Conservation (phyloP, 2,113 vertebrate genomes). For the Puma concolor region DNA sequence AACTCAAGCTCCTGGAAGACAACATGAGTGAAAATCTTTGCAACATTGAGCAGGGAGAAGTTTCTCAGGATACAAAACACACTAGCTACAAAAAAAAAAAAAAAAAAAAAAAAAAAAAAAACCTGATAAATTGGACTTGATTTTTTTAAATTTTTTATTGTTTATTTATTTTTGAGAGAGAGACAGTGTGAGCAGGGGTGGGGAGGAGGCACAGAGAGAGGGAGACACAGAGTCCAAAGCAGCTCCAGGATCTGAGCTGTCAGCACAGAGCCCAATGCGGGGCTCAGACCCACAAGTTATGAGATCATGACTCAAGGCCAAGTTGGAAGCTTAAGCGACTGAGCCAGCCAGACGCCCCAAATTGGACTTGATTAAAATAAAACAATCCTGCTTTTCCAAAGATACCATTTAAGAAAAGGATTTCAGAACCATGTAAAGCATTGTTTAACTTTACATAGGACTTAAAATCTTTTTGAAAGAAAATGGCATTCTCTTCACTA, state of each 20-base stretch:
- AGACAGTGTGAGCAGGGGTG: too few relatives aligned
- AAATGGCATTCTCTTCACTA: neutral
- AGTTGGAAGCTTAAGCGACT: too few relatives aligned
- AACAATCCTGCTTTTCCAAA: constrained; percentile 14
- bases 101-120: neutral
- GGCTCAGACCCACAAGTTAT: too few relatives aligned
- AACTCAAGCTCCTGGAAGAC: neutral
- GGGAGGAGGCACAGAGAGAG: too few relatives aligned
- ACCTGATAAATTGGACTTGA: neutral
- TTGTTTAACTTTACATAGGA: neutral
- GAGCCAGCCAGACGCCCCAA: neutral
- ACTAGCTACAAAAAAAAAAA: neutral
- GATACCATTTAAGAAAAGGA: neutral
- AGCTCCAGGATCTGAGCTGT: too few relatives aligned
- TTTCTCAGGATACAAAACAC: neutral
- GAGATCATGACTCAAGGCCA: too few relatives aligned
- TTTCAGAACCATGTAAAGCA: neutral
- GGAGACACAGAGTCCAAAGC: too few relatives aligned
- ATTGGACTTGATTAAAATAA: neutral
- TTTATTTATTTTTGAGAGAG: too few relatives aligned
- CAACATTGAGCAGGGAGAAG: neutral
- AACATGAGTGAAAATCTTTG: neutral
- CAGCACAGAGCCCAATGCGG: too few relatives aligned
- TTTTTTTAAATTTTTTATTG: neutral
- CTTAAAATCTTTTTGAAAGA: neutral